phyloP scores from a whole-genome alignment of 1,140 invertebrate species.

The Diorhabda elongata region DNA sequence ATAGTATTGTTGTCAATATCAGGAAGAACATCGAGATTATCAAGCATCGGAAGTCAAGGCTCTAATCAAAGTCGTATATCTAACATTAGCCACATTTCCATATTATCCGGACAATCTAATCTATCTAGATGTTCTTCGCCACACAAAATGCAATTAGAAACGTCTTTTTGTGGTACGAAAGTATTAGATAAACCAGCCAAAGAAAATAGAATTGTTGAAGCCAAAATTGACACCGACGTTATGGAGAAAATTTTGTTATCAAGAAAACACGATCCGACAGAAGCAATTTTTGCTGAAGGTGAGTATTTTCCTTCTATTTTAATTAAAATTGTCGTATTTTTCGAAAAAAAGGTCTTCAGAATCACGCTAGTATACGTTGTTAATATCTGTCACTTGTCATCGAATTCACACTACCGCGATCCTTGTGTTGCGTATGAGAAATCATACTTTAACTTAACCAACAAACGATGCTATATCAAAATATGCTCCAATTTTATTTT shows the following conservation, averaged over 20 bases:
- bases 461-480: too few species aligned
- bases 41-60: slow-evolving; percentile 67
- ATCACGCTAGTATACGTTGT: too few species aligned
- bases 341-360: background rate
- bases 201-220: slow-evolving; percentile 16
- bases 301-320: background rate
- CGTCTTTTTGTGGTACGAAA: slow-evolving; percentile 82
- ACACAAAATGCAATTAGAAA: slow-evolving; percentile 82
- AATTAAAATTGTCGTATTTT: too few species aligned
- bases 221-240: slow-evolving; percentile 55
- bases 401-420: too few species aligned
- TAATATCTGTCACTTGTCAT: too few species aligned
- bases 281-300: slow-evolving; percentile 54
- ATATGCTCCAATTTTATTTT: too few species aligned
- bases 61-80: slow-evolving; percentile 57
- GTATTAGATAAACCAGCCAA: slow-evolving; percentile 51
- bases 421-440: too few species aligned
- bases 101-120: slow-evolving; percentile 66
- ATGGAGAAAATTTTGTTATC: slow-evolving; percentile 63
- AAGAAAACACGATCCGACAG: slow-evolving; percentile 54
- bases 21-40: slow-evolving; percentile 74
- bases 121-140: slow-evolving; percentile 75
- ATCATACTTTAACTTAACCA: too few species aligned
- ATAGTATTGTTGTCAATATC: slow-evolving; percentile 75
- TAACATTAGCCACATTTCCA: slow-evolving; percentile 52